phyloP scores from a whole-genome alignment of 1,140 invertebrate genomes.

The Cotesia vestalis region DNA sequence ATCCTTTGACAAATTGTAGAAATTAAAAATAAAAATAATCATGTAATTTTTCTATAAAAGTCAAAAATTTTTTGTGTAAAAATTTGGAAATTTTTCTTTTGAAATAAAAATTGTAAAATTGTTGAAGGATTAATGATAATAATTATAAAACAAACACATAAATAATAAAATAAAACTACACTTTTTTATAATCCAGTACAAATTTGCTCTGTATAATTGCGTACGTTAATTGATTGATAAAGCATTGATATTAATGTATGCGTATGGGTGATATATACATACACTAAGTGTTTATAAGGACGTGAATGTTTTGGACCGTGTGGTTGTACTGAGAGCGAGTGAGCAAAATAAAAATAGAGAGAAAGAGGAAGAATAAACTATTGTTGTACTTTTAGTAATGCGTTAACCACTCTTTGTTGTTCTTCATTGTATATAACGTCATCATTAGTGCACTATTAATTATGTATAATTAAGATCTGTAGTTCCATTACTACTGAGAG shows the following conservation, averaged over 20 bases:
- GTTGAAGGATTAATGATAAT: too few relatives aligned
- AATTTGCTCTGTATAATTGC: conserved; percentile 37
- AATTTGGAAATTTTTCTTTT: too few relatives aligned
- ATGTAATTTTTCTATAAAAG: too few relatives aligned
- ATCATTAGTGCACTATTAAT: conserved; percentile 62
- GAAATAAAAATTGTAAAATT: too few relatives aligned
- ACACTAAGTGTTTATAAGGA: conserved; percentile 4
- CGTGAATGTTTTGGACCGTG: conserved; percentile 32
- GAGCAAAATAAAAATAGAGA: conserved; percentile 21
- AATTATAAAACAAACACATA: too few relatives aligned
- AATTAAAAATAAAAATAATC: too few relatives aligned
- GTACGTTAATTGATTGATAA: conserved; percentile 21
- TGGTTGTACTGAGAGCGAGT: conserved; percentile 27
- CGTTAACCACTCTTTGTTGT: conserved; percentile 56
- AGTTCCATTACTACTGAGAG: conserved; percentile 61
- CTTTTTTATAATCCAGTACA: conserved; percentile 45
- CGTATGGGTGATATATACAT: conserved; percentile 22
- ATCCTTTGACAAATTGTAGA: too few relatives aligned
- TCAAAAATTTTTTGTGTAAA: too few relatives aligned
- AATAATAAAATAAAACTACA: conserved; percentile 12
- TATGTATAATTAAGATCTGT: conserved; percentile 61
- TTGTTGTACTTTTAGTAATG: conserved; percentile 38
- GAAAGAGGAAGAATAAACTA: conserved; percentile 28
- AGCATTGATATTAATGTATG: conserved; percentile 27
- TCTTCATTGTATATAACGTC: conserved; percentile 65